These are phyloP conservation scores for Alectura lathami DNA, from an alignment of 2,113 vertebrate genomes.

Conservation along the genomic window DNA sequence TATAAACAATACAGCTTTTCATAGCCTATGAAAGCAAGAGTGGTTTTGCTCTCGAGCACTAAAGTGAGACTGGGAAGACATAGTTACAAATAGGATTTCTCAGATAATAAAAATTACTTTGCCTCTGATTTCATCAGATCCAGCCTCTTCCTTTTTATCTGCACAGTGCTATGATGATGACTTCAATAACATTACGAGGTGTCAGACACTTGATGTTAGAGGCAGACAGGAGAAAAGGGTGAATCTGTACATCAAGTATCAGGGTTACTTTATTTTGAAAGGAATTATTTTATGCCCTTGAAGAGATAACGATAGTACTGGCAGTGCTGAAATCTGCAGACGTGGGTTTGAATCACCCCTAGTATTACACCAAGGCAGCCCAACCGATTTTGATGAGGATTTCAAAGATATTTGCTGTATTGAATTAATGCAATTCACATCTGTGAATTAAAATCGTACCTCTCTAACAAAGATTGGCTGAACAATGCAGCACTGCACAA, in stretches of 20 bases:
- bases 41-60: constrained; percentile 10
- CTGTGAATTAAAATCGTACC: background rate
- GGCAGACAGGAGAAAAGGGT: background rate
- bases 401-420: background rate
- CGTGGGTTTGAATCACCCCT: background rate
- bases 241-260: constrained; percentile 1
- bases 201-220: constrained; percentile 2
- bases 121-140: constrained; percentile 51
- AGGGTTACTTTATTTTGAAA: background rate
- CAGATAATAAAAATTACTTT: constrained; percentile 63
- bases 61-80: constrained; percentile 4
- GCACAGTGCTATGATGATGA: background rate
- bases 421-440: background rate
- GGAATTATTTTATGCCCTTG: background rate
- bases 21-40: background rate
- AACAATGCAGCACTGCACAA: background rate
- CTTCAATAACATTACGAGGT: background rate
- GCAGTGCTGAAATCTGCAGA: background rate
- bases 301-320: background rate
- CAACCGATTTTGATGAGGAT: background rate
- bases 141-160: constrained; percentile 27
- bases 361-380: background rate
- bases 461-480: background rate
- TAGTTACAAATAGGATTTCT: constrained; percentile 27
- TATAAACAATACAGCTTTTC: constrained; percentile 66